Evolutionary conservation across 2,888 invertebrate genomes (phyloP).

Genomic region (Amphimallon solstitiale): DNA sequence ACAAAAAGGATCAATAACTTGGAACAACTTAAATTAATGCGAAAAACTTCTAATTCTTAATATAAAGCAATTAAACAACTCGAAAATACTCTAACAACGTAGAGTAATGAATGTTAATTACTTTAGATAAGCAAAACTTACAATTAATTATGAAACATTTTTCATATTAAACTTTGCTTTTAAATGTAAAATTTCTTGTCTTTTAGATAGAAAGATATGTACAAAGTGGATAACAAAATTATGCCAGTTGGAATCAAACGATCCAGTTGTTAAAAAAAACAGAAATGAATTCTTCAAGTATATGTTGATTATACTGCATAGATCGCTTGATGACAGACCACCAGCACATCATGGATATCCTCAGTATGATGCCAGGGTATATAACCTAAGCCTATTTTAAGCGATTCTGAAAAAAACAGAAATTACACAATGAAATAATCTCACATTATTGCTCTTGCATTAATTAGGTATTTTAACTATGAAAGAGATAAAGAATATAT

Average conservation of each 20-base stretch:
- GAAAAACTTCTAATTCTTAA: not conserved
- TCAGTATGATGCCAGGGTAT: conserved; percentile 51
- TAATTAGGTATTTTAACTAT: no score
- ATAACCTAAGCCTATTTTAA: conserved; percentile 3
- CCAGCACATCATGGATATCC: conserved; percentile 48
- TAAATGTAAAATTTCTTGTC: not conserved
- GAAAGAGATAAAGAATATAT: no score
- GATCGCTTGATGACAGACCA: conserved; percentile 51
- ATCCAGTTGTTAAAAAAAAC: conserved; percentile 65
- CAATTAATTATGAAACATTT: no score
- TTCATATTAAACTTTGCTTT: conserved; percentile 1
- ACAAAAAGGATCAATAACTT: no score
- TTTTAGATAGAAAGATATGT: conserved; percentile 62
- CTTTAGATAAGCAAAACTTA: no score
- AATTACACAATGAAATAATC: no score
- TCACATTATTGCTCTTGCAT: no score
- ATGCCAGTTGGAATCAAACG: conserved; percentile 61
- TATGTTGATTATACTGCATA: conserved; percentile 61
- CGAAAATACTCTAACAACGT: conserved; percentile 11
- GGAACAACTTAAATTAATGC: not conserved
- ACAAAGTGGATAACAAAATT: conserved; percentile 64
- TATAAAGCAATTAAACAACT: conserved; percentile 9
- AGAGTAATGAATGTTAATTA: conserved; percentile 6
- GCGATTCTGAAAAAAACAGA: conserved; percentile 32
- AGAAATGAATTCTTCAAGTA: conserved; percentile 68